Evolutionary conservation across 2,888 invertebrate genomes (phyloP).

Genomic region (Caenorhabditis sp.): DNA sequence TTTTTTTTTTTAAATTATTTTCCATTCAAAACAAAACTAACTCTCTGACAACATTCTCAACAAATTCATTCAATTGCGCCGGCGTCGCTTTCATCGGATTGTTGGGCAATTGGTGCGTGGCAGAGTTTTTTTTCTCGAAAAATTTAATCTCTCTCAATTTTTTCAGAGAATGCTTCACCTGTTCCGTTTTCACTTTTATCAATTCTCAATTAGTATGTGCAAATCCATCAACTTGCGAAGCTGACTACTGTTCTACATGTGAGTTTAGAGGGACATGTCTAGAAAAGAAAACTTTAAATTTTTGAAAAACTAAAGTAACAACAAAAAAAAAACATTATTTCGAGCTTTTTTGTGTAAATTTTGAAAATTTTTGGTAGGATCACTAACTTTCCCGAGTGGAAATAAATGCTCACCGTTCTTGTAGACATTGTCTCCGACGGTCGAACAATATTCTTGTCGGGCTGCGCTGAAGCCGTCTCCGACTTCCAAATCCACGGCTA

Average conservation of each 20-base stretch:
- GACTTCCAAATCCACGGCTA: slow-evolving; percentile 33
- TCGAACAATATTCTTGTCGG: slow-evolving; percentile 41
- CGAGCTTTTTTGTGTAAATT: too few relatives aligned
- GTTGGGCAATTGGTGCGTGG: slow-evolving; percentile 52
- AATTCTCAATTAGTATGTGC: slow-evolving; percentile 43
- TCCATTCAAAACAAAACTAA: too few relatives aligned
- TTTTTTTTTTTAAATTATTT: too few relatives aligned
- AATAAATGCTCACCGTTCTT: too few relatives aligned
- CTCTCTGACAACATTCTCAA: slow-evolving; percentile 23
- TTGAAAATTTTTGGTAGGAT: too few relatives aligned
- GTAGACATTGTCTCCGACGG: slow-evolving; percentile 43
- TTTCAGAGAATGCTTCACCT: slow-evolving; percentile 44
- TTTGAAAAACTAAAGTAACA: neutral
- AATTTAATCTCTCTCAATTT: too few relatives aligned
- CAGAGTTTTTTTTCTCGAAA: too few relatives aligned
- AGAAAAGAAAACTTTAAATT: neutral
- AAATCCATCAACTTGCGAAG: slow-evolving; percentile 41
- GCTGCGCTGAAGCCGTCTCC: slow-evolving; percentile 44
- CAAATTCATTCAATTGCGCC: slow-evolving; percentile 54
- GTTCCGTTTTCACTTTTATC: slow-evolving; percentile 50
- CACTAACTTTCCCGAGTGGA: too few relatives aligned
- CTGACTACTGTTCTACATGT: slow-evolving; percentile 46
- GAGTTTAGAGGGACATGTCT: neutral
- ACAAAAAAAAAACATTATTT: too few relatives aligned
- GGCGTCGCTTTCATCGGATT: slow-evolving; percentile 56